These are phyloP conservation scores for Napeogenes sylphis DNA, from an alignment of 2,888 invertebrate species.

Conservation along the genomic window DNA sequence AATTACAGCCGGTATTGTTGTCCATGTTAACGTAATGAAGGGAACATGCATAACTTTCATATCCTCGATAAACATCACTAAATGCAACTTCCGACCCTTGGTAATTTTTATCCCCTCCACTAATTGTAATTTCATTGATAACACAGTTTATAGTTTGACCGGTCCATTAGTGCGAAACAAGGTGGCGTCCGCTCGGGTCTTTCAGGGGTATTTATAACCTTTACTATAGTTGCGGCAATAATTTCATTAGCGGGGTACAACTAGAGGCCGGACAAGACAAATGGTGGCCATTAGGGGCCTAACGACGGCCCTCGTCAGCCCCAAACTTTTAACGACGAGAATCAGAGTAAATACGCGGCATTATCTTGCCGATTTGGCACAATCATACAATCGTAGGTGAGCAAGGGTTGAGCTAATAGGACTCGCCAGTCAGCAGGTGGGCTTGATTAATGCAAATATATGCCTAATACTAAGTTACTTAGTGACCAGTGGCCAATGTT, in stretches of 20 bases:
- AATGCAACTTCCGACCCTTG: conserved; percentile 66
- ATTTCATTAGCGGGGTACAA: conserved; percentile 78
- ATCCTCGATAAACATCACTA: conserved; percentile 49
- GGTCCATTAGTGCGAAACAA: conserved; percentile 76
- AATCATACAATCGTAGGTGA: conserved; percentile 63
- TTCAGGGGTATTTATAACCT: conserved; percentile 75
- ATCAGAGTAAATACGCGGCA: conserved; percentile 76
- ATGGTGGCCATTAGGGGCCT: conserved; percentile 77
- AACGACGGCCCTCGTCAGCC: conserved; percentile 74
- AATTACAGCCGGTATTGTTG: background rate
- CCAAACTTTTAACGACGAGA: conserved; percentile 77
- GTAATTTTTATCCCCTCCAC: conserved; percentile 67
- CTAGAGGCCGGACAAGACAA: conserved; percentile 78
- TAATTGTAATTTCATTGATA: conserved; percentile 79
- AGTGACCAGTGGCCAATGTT: conserved; percentile 29
- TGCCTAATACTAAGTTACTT: conserved; percentile 19
- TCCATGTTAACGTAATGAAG: conserved; percentile 13
- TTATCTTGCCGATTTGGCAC: conserved; percentile 75
- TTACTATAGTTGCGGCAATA: conserved; percentile 78
- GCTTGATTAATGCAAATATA: conserved; percentile 32
- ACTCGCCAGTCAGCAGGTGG: conserved; percentile 52
- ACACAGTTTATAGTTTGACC: conserved; percentile 78
- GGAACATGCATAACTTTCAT: conserved; percentile 44
- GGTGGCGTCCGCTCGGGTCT: conserved; percentile 69
- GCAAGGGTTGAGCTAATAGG: conserved; percentile 66